Base-by-base conservation (phyloP, 1,140 invertebrate species). In the Vanessa tameamea region DNA sequence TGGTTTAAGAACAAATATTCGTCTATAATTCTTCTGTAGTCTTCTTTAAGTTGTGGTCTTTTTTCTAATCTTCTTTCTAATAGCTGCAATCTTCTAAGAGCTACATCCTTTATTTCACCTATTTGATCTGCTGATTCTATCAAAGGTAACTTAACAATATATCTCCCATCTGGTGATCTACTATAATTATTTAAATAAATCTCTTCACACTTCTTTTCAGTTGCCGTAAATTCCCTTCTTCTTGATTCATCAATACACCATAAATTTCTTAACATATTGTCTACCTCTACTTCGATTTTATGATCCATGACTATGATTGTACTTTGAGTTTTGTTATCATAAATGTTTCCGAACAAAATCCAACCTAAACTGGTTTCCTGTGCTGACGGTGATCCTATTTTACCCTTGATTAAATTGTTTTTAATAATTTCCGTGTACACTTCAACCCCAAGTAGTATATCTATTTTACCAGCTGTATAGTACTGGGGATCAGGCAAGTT, bases 31-130 rank as follows among this genome's bases (percentile, higher is more conserved):
- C 16, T 31, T 47, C 16, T 64, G 15, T 64, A 64, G 13, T 64
- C 31, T 64, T 43, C 15, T 43, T 43, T 43, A 15, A 43, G 16
- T 15, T 64, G 11, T 43, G 26, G 61, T 7, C 13, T 43, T 43
- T 47, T 64, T 47, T 64, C 15, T 12, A 64, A 64, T 47, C 16
- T 63, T 43, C 26, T 43, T n/a, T 64, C 61, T 64, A 64, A 64
- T 37, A n/a, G 16, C 15, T 43, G 13, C 3, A 64, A 64, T 64
- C 61, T 64, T 43, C 16, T 13, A 8, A 64, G 15, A 13, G 61
- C 61, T 43, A n/a, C 14, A 64, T 53, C 51, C n/a, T 53, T 53
- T n/a, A 12, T 53, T 15, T 53, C n/a, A n/a, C 51, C 51, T n/a
- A 15, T 16, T 11, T 16, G 51, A 5, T 55, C 16, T 55, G 16